A percentile compares a stretch with the other conserved stretches of the same genome.
Evolutionary conservation across 2,888 invertebrate species (phyloP).

Genomic region (Girardia tigrina): DNA sequence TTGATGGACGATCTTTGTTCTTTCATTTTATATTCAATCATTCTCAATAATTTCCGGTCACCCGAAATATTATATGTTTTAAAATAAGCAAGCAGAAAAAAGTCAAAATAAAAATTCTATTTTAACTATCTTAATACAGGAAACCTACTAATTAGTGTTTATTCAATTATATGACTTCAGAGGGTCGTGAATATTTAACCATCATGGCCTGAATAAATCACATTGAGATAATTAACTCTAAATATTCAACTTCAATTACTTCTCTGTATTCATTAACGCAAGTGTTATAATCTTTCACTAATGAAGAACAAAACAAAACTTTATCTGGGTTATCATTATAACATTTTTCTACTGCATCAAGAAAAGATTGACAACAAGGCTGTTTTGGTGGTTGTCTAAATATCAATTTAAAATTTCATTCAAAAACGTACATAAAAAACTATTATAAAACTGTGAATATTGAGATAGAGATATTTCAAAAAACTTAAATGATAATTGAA

Average conservation of each 20-base stretch:
- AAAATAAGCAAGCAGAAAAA: no score
- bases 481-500: no score
- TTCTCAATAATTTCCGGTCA: no score
- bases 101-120: conserved; percentile 9
- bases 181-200: background rate
- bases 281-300: background rate
- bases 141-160: background rate
- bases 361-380: background rate
- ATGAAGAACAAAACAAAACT: background rate
- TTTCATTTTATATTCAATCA: no score
- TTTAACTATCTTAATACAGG: background rate
- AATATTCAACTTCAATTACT: background rate
- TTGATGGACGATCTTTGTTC: no score
- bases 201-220: background rate
- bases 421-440: no score
- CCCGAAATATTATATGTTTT: no score
- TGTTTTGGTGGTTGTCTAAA: conserved; percentile 1
- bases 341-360: background rate
- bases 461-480: no score
- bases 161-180: background rate
- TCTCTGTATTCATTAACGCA: conserved; percentile 15
- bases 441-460: no score
- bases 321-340: background rate
- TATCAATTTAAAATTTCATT: no score
- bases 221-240: background rate